Percentiles rank a stretch among this genome's conserved stretches.
phyloP scores from a whole-genome alignment of 2,888 invertebrate genomes.

The Lasioglossum lativentre region DNA sequence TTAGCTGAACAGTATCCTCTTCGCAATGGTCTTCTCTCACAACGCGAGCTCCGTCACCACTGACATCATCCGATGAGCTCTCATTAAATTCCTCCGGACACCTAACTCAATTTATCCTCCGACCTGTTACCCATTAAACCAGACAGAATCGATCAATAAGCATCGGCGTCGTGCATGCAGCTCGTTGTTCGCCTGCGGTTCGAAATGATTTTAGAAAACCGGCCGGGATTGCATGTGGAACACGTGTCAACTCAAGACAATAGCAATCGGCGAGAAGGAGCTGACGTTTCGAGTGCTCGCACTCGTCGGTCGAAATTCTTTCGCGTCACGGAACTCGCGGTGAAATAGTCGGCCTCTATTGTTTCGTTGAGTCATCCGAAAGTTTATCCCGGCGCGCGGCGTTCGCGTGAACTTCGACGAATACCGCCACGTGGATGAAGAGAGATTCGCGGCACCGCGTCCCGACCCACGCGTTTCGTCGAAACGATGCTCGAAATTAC shows the following conservation, averaged over 20 bases:
- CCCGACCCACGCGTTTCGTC: not conserved
- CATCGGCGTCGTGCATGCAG: not conserved
- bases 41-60: not conserved
- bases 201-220: not conserved
- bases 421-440: not conserved
- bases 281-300: constrained; percentile 8
- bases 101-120: not conserved
- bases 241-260: constrained; percentile 22
- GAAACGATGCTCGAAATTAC: constrained; percentile 11
- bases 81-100: not conserved
- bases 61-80: not conserved
- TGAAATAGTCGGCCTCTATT: not conserved
- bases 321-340: constrained; percentile 26
- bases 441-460: not conserved
- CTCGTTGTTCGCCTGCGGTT: not conserved
- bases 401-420: not conserved
- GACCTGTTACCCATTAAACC: constrained; percentile 10
- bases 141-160: constrained; percentile 21
- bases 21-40: too few species aligned
- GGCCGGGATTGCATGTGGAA: constrained; percentile 24
- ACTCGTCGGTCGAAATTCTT: constrained; percentile 22
- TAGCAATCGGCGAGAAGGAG: constrained; percentile 8
- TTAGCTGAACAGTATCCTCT: too few species aligned
- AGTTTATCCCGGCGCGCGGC: not conserved
- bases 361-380: not conserved